Base-by-base conservation (phyloP, 1,140 invertebrate genomes). In the Polyergus mexicanus region DNA sequence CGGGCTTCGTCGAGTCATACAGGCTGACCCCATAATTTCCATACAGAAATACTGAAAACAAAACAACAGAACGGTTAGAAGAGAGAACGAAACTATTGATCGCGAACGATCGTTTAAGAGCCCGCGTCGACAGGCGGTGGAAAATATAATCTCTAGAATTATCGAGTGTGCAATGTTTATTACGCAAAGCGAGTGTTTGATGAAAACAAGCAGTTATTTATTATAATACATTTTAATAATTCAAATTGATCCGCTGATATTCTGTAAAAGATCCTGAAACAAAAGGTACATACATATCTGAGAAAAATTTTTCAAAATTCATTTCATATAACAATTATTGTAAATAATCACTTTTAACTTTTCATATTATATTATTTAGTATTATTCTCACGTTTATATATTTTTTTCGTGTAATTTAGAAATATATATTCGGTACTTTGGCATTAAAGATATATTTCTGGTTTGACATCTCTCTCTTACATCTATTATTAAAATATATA, bases 1-100 rank as follows among this genome's bases (percentile, higher is more conserved):
- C 62, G 47, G 56, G 72, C 77, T 86, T 92, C 84, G 5, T 16
- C 25, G n/a, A 41, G 3, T 58, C 68, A 2, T 22, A 81, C 41
- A 72, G 83, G 32, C 54, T 47, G 62, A 19, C 51, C 0, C 68
- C 84, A 69, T 89, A 88, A 80, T 80, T 83, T 32, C 76, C 88
- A 62, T 91, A 92, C 19, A 86, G 62, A 58, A 78, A 54, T 62
- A 76, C 92, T 93, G 92, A 89, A 93, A 92, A 41, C 91, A 92
- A 51, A 63, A 90, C 56, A 28, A 83, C 3, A 38, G 28, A 74
- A 75, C 28, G 13, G 3, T 83, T 83, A 83, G 68, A 74, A 35
- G 4, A 69, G 6, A 56, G 10, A n/a, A 71, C 19, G 19, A 25
- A 19, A 44, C 2, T 19, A 19, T 51, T 6, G 19, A 77, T 44